Evolutionary conservation across 2,888 invertebrate species (phyloP).

Genomic region (Polydrusus cervinus): DNA sequence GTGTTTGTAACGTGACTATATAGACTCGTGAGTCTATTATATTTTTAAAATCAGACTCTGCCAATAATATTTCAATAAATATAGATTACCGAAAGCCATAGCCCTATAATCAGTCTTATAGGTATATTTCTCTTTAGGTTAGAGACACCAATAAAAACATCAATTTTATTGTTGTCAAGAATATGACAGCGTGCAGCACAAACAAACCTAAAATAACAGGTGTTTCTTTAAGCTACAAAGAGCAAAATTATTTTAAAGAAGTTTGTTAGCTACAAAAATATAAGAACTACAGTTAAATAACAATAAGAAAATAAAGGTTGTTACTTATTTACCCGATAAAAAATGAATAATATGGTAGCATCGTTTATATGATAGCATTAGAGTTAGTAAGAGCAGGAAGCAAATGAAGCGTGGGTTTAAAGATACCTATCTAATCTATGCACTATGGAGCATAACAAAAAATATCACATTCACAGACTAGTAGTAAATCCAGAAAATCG

Average conservation of each 20-base stretch:
- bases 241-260: background rate
- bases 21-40: too few species aligned
- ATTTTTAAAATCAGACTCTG: too few species aligned
- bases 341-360: background rate
- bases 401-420: constrained; percentile 36
- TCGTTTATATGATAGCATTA: constrained; percentile 21
- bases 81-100: too few species aligned
- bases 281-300: constrained; percentile 26
- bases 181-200: too few species aligned
- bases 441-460: background rate
- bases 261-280: background rate
- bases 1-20: too few species aligned
- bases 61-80: too few species aligned
- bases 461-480: background rate
- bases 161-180: too few species aligned
- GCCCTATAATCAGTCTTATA: too few species aligned
- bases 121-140: too few species aligned
- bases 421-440: constrained; percentile 22
- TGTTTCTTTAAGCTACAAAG: background rate
- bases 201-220: background rate
- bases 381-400: constrained; percentile 43
- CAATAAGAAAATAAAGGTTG: background rate
- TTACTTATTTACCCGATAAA: background rate
- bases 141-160: too few species aligned
- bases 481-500: too few species aligned